A percentile compares a stretch with the other conserved stretches of the same genome.
These are phyloP conservation scores for Origma solitaria DNA, from an alignment of 2,113 vertebrate species.

Conservation along the genomic window DNA sequence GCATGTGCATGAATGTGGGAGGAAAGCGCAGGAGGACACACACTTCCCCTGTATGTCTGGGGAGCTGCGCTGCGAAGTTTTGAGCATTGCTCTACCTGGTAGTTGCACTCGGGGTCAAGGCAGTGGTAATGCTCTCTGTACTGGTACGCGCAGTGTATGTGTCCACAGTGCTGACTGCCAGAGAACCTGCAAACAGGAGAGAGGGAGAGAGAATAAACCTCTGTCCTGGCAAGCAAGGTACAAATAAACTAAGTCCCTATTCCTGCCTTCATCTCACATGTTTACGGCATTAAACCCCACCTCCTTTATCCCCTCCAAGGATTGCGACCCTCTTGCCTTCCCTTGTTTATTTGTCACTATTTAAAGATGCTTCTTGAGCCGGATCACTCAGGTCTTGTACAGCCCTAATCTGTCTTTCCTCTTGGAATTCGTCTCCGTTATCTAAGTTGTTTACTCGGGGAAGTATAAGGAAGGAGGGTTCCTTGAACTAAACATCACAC, in stretches of 20 bases:
- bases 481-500: background rate
- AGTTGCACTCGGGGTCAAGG: constrained; percentile 98
- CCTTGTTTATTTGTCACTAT: background rate
- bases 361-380: constrained; percentile 4
- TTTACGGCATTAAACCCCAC: background rate
- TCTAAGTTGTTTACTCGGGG: background rate
- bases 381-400: background rate
- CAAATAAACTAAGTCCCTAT: background rate
- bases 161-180: constrained; percentile 97
- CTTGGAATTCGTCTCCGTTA: background rate
- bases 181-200: constrained; percentile 83
- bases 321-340: background rate
- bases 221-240: background rate
- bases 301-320: background rate
- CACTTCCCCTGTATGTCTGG: rapidly evolving
- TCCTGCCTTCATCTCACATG: background rate
- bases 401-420: background rate
- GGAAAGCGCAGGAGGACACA: background rate
- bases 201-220: background rate
- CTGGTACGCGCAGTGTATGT: constrained; percentile 98
- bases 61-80: background rate
- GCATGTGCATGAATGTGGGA: rapidly evolving
- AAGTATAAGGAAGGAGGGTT: background rate
- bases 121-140: constrained; percentile 99
- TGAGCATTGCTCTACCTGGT: constrained; percentile 83